Evolutionary conservation across 2,888 invertebrate genomes (phyloP).

Genomic region (Tetanocera ferruginea): DNA sequence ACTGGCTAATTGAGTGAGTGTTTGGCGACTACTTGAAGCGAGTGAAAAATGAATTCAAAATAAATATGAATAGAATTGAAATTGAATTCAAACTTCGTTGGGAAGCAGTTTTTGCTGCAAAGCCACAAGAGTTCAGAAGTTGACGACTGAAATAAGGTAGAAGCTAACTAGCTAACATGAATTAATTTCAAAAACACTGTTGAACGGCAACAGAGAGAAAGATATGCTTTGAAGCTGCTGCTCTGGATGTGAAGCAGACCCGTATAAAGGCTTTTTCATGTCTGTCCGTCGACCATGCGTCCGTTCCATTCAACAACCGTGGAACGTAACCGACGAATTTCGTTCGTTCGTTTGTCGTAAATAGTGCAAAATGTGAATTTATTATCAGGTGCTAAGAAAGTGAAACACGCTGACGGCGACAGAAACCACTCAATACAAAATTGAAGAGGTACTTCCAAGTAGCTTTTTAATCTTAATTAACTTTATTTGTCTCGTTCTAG

Average conservation of each 20-base stretch:
- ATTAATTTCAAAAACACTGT: background rate
- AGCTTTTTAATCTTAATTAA: background rate
- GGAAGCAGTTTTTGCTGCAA: background rate
- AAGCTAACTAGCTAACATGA: background rate
- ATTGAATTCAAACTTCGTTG: background rate
- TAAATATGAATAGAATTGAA: background rate
- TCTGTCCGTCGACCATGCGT: background rate
- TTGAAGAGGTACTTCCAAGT: background rate
- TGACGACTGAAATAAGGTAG: background rate
- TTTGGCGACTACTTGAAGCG: background rate
- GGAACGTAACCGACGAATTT: background rate
- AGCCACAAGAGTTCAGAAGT: background rate
- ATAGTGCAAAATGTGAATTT: constrained; percentile 67
- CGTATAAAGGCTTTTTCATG: background rate
- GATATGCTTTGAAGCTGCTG: background rate
- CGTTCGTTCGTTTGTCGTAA: constrained; percentile 57
- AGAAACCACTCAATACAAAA: background rate
- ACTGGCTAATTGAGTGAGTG: background rate
- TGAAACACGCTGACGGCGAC: constrained; percentile 33
- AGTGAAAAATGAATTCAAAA: background rate
- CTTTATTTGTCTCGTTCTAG: background rate
- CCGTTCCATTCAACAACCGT: background rate
- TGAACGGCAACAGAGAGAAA: background rate
- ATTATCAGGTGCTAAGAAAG: constrained; percentile 58
- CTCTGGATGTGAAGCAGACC: background rate